Base-by-base conservation (phyloP, 1,140 invertebrate species). In the Drosophila sulfurigaster region DNA sequence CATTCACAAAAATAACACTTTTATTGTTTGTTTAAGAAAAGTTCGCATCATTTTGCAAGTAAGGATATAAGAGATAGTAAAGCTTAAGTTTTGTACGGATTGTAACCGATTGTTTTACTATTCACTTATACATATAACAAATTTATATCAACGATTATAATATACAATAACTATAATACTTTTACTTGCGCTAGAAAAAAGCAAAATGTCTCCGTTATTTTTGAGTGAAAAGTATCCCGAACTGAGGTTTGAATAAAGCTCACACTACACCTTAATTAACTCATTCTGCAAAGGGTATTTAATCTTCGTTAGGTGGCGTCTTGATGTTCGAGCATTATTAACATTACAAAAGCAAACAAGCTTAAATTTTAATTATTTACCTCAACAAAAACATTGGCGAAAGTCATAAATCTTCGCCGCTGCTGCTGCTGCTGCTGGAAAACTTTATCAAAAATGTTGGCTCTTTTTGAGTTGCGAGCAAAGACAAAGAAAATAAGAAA, bases 291-390 rank as follows among this genome's bases (percentile, higher is more conserved):
- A 11, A 25, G 35, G 0, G 46, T 52, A 66, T 59, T 67, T 52
- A 38, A 67, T 67, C 15, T 59, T 71, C 13, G 32, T 20, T 64
- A 2, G 49, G 15, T 1, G 13, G 8, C 10, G 13, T 32, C 15
- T 5, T 5, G 28, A 16, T 51, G 35, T n/a, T 32, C 6, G 28
- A 6, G 32, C 45, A 35, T 57, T 45, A 65, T 51, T 28, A 48
- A 59, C 7, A 5, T 38, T 30, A 15, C 43, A n/a, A 20, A 64
- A 70, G 63, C 41, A 56, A 79, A 59, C 60, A 75, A 82, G 78
- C 71, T 82, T 76, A 67, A 51, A 80, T 75, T 80, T 79, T 83
- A 82, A 83, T 83, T 79, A 78, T 45, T 46, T 30, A 56, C 49
- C 65, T 49, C 64, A 64, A 80, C 60, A 70, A 43, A 13, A 67